Conservation (phyloP, 1,140 invertebrate species). For the Plodia interpunctella region DNA sequence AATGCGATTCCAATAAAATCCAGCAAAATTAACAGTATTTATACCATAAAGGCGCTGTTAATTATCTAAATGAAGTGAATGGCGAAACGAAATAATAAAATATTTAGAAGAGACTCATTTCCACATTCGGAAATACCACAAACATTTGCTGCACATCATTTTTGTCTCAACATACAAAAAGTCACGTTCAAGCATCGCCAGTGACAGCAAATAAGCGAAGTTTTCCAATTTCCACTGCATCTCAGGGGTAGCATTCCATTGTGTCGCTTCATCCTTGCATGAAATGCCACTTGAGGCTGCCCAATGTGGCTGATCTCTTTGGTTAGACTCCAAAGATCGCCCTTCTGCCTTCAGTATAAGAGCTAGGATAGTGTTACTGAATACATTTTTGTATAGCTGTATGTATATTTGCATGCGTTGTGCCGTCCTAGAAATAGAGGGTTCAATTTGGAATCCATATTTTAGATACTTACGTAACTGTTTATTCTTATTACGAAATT, state of each 20-base stretch:
- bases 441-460: background rate
- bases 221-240: slow-evolving; percentile 34
- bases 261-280: slow-evolving; percentile 26
- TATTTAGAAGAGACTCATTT: background rate
- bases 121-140: background rate
- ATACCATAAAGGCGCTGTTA: no score
- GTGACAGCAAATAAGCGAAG: slow-evolving; percentile 21
- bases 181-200: background rate
- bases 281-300: slow-evolving; percentile 20
- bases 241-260: slow-evolving; percentile 23
- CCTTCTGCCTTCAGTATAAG: background rate
- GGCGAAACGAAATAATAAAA: no score
- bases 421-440: background rate
- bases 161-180: slow-evolving; percentile 12
- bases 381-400: background rate
- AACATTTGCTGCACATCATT: background rate
- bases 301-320: slow-evolving; percentile 4
- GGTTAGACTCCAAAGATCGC: background rate
- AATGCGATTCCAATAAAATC: no score
- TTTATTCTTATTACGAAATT: background rate
- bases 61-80: no score
- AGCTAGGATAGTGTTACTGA: background rate
- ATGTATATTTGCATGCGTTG: no score
- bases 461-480: background rate
- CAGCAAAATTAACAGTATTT: no score